Conservation (phyloP, 1,140 invertebrate genomes). For the Rhopalosiphum maidis region DNA sequence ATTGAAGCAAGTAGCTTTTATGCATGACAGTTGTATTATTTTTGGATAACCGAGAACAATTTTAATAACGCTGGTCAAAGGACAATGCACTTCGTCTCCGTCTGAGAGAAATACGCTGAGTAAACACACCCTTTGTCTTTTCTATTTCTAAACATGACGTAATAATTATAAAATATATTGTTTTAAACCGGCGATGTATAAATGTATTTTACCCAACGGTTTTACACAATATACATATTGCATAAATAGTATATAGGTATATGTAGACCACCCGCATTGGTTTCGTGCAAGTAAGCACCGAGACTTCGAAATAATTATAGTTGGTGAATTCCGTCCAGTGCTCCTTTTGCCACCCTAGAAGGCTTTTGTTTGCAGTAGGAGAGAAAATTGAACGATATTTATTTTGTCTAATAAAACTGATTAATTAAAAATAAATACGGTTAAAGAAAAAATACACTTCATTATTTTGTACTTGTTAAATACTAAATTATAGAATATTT, state of each 20-base stretch:
- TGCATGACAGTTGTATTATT: background rate
- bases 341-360: background rate
- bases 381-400: background rate
- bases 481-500: too few species aligned
- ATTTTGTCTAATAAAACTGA: background rate
- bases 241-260: background rate
- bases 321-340: background rate
- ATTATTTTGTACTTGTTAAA: background rate
- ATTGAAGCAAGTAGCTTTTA: background rate
- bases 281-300: background rate
- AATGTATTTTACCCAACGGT: background rate
- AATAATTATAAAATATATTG: slow-evolving; percentile 16
- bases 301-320: background rate
- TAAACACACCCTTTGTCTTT: background rate
- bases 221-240: background rate
- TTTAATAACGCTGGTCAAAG: background rate
- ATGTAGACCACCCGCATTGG: background rate
- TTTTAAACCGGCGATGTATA: background rate
- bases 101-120: background rate
- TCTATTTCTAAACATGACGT: background rate
- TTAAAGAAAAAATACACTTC: background rate
- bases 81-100: background rate
- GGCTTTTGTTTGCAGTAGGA: background rate
- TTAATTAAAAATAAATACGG: background rate
- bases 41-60: background rate